Evolutionary conservation across 2,888 invertebrate species (phyloP).

Genomic region (Eurytoma californica): DNA sequence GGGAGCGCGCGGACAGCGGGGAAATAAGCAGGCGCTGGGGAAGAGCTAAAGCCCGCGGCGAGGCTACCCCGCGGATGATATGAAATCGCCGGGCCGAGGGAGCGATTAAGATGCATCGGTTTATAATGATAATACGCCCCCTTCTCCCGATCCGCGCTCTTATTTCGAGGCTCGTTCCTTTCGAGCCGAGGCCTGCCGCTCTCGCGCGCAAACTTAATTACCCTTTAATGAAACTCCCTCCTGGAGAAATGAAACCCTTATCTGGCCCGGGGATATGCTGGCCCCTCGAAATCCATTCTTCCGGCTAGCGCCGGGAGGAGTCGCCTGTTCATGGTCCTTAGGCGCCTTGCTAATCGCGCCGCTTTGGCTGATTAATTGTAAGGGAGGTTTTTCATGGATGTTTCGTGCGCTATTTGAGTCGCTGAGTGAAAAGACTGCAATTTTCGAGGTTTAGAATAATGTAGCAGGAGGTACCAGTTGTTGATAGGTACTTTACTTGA

Average conservation of each 20-base stretch:
- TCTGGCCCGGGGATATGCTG: constrained; percentile 57
- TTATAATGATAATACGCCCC: constrained; percentile 67
- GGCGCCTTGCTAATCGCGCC: constrained; percentile 23
- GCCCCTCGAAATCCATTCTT: constrained; percentile 1
- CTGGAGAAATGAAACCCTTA: constrained; percentile 70
- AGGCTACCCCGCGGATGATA: too few relatives aligned
- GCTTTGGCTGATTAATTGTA: constrained; percentile 8
- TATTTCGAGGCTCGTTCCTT: neutral
- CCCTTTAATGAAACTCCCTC: constrained; percentile 70
- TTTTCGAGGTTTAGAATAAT: too few relatives aligned
- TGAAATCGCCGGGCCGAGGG: neutral
- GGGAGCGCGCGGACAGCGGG: too few relatives aligned
- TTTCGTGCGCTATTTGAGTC: too few relatives aligned
- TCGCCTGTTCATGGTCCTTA: too few relatives aligned
- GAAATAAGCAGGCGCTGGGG: neutral
- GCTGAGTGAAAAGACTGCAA: too few relatives aligned
- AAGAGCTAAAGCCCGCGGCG: too few relatives aligned
- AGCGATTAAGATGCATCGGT: constrained; percentile 68
- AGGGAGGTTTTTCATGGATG: neutral
- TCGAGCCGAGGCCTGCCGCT: neutral
- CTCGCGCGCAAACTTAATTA: constrained; percentile 69
- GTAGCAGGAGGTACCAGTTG: too few relatives aligned
- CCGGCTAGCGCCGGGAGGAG: too few relatives aligned
- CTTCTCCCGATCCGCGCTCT: neutral
- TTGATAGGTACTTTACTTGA: too few relatives aligned